These are phyloP conservation scores for Pinctada fucata DNA, from an alignment of 2,888 invertebrate species.

Conservation along the genomic window DNA sequence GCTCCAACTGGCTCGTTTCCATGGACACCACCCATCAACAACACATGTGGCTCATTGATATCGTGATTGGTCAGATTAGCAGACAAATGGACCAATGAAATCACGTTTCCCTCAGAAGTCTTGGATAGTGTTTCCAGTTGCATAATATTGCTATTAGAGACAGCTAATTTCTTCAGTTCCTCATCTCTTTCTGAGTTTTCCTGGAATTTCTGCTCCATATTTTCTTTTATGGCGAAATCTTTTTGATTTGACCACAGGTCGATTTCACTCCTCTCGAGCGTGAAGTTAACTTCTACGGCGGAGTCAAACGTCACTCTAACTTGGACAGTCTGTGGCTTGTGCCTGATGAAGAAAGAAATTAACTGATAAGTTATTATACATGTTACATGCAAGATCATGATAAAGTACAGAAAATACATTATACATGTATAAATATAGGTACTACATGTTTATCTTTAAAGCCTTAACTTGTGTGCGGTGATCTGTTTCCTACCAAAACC, in stretches of 20 bases:
- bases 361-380: too few relatives aligned
- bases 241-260: slow-evolving; percentile 84
- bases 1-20: slow-evolving; percentile 72
- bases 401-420: too few relatives aligned
- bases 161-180: slow-evolving; percentile 84
- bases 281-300: slow-evolving; percentile 85
- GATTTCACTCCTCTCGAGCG: slow-evolving; percentile 80
- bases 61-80: slow-evolving; percentile 50
- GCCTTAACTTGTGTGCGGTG: too few relatives aligned
- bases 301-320: slow-evolving; percentile 82
- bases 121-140: slow-evolving; percentile 48
- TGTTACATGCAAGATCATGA: too few relatives aligned
- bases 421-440: too few relatives aligned
- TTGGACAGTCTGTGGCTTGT: slow-evolving; percentile 80
- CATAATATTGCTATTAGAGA: slow-evolving; percentile 83
- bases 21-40: slow-evolving; percentile 85
- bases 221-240: slow-evolving; percentile 77
- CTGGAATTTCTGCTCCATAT: slow-evolving; percentile 81
- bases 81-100: slow-evolving; percentile 62
- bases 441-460: not conserved
- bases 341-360: slow-evolving; percentile 53
- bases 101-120: slow-evolving; percentile 45
- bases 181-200: slow-evolving; percentile 82
- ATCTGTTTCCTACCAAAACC: too few relatives aligned
- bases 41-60: slow-evolving; percentile 85